These are phyloP conservation scores for Chiroxiphia lanceolata DNA, from an alignment of 2,797 vertebrate genomes.

Conservation along the genomic window DNA sequence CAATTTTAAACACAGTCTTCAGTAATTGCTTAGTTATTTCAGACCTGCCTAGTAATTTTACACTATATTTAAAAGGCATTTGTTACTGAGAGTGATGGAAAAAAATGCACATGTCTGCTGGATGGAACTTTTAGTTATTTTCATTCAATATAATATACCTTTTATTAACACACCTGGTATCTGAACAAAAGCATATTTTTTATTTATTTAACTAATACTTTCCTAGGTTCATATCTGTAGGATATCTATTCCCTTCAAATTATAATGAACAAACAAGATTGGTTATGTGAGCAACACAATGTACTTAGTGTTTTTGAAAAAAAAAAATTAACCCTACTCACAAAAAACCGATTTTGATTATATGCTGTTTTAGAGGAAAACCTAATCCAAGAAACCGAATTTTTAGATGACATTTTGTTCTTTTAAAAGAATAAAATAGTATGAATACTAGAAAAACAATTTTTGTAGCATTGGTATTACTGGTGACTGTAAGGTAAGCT, in stretches of 20 bases:
- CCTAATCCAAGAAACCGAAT: not conserved
- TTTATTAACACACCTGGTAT: slow-evolving; percentile 64
- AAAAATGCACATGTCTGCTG: slow-evolving; percentile 34
- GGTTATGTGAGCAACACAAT: not conserved
- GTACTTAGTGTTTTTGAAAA: rapidly evolving
- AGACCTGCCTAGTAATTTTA: slow-evolving; percentile 74
- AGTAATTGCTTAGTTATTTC: slow-evolving; percentile 74
- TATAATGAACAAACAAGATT: not conserved
- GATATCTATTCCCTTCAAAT: slow-evolving; percentile 15
- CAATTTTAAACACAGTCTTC: slow-evolving; percentile 72
- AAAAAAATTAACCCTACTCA: not conserved
- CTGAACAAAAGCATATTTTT: slow-evolving; percentile 56
- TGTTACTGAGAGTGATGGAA: slow-evolving; percentile 41
- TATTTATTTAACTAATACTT: slow-evolving; percentile 48
- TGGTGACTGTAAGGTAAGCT: not conserved
- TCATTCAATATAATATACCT: slow-evolving; percentile 71
- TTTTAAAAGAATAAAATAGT: not conserved
- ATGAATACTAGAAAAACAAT: not conserved
- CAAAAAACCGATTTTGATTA: not conserved
- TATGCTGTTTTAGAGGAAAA: not conserved
- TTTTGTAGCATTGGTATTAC: not conserved
- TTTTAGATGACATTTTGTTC: not conserved
- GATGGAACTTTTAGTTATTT: slow-evolving; percentile 67
- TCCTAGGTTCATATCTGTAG: slow-evolving; percentile 19
- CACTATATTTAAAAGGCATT: slow-evolving; percentile 69